Percentiles rank a stretch among this genome's conserved stretches.
These are phyloP conservation scores for Aphodius sticticus DNA, from an alignment of 2,888 invertebrate species.

Conservation along the genomic window DNA sequence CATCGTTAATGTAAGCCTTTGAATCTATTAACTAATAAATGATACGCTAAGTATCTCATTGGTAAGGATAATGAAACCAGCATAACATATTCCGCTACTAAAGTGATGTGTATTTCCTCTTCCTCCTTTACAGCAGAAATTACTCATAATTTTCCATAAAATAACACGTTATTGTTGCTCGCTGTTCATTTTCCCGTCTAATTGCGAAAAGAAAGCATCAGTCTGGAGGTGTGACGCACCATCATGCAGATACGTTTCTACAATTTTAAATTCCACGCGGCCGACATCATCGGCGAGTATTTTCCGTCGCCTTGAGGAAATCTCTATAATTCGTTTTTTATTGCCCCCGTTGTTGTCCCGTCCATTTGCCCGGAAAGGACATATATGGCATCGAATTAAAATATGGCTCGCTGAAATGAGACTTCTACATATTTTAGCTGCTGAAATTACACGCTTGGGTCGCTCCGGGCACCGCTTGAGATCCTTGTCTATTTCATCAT, in stretches of 20 bases:
- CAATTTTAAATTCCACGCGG: neutral
- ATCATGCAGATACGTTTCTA: neutral
- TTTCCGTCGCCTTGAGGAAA: neutral
- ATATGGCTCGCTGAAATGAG: neutral
- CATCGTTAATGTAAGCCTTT: neutral
- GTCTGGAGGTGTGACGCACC: neutral
- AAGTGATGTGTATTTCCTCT: neutral
- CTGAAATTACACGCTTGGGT: neutral
- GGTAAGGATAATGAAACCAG: neutral
- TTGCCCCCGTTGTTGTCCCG: neutral
- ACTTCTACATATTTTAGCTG: neutral
- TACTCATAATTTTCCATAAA: slow-evolving; percentile 4
- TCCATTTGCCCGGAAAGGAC: neutral
- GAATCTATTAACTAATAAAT: neutral
- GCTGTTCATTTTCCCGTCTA: neutral
- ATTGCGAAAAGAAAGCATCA: neutral
- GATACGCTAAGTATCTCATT: neutral
- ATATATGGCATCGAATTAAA: neutral
- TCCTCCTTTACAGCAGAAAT: neutral
- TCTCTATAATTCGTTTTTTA: slow-evolving; percentile 1
- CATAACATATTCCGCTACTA: neutral
- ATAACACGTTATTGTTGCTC: neutral
- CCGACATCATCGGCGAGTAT: neutral
- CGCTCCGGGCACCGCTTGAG: neutral
- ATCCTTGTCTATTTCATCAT: slow-evolving; percentile 4